Evolutionary conservation across 2,113 vertebrate genomes (phyloP).

Genomic region (Sturnira hondurensis): DNA sequence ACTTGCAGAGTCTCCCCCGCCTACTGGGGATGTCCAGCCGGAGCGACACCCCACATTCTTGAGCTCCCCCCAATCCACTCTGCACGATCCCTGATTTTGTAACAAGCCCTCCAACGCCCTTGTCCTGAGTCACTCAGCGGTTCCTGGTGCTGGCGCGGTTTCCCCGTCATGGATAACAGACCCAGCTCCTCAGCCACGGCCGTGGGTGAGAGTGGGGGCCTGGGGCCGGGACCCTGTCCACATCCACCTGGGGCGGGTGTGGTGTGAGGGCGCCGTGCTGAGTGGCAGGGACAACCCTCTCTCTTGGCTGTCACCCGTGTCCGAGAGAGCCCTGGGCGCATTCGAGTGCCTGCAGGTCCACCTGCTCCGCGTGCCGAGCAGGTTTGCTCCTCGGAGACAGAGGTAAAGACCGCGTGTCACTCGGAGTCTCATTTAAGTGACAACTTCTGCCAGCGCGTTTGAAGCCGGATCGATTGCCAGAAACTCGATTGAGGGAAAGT

Average conservation of each 20-base stretch:
- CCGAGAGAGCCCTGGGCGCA: neutral
- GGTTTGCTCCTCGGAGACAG: neutral
- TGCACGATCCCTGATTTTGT: neutral
- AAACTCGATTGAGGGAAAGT: conserved; percentile 36
- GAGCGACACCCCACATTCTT: neutral
- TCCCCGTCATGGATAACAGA: neutral
- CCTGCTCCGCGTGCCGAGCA: neutral
- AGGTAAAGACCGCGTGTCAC: neutral
- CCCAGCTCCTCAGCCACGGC: neutral
- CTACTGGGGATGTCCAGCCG: no score
- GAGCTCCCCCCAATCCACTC: neutral
- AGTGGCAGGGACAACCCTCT: neutral
- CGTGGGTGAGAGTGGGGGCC: no score
- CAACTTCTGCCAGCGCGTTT: neutral
- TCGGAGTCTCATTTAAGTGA: neutral
- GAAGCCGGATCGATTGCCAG: conserved; percentile 19
- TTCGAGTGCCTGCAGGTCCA: accelerated
- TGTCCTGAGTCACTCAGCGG: neutral
- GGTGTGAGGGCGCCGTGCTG: neutral
- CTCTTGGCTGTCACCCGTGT: no score
- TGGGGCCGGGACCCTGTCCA: neutral
- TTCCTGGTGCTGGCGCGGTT: neutral
- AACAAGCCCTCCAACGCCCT: neutral
- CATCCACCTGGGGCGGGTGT: neutral
- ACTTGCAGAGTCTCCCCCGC: neutral